Base-by-base conservation (phyloP, 2,888 invertebrate genomes). In the Gerris lacustris region DNA sequence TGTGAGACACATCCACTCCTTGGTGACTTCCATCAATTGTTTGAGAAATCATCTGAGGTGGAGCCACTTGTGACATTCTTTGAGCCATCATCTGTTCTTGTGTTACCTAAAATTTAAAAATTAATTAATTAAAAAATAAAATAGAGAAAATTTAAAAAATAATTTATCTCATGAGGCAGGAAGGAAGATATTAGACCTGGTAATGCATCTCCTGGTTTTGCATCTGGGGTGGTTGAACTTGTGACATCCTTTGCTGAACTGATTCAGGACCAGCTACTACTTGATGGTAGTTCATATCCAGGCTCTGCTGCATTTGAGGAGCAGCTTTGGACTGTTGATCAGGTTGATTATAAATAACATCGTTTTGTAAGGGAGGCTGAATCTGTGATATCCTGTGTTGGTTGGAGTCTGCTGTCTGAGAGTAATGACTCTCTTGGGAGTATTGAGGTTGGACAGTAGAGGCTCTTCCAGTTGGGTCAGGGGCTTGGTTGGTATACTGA, bases 231-330 rank as follows among this genome's bases (percentile, higher is more conserved):
- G 72, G 72, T 18, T 72, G 69, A 15, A 71, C 67, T 44, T 71
- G 67, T 11, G 70, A 66, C 15, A 72, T 67, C 11, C 67, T 71
- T n/a, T 68, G 72, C 44, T 72, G 74, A 44, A 31, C 73, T 70
- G 72, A 18, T 74, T 67, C 69, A 45, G 72, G 71, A 70, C 69
- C 70, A 31, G 31, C 31, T 31, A 31, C 31, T 67, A 47, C 62
- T 11, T 64, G 18, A 9, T 66, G 43, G 31, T 67, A 67, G 17
- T 45, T 55, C 55, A 67, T 70, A 70, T n/a, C 43, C 15, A n/a
- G 55, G 11, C 15, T 45, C 31, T 70, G 69, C 55, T 66, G 66
- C 7, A 67, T 67, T 11, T 64, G 66, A 7, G 66, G 64, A 67
- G 44, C 44, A 7, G 45, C 11, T 17, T 70, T 66, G 15, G 62